Base-by-base conservation (phyloP, 2,797 vertebrate species). In the Acanthopagrus latus region DNA sequence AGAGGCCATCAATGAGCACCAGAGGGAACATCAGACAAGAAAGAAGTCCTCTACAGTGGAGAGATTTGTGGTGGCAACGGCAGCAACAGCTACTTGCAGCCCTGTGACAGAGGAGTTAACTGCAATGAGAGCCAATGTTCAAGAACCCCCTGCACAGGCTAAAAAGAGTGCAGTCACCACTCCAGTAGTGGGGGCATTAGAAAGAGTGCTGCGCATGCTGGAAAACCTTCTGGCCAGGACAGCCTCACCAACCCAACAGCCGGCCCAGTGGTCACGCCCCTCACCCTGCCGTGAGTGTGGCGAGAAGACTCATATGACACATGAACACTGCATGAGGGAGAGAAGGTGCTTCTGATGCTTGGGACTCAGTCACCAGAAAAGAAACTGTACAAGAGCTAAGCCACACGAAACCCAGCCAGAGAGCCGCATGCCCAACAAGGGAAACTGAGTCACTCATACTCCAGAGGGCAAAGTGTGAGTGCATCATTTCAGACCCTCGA, bases 361-460 rank as follows among this genome's bases (percentile, higher is more conserved):
- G 10, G 52, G 25, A 13, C 21, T 10, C 3, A 52, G 52, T 4
- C 52, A 54, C 21, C 52, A 54, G 44, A 16, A 6, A 13, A 54
- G 21, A 54, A 52, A 54, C 52, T 54, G 9, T 11, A 54, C 21
- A 21, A 54, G 10, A 54, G 9, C 52, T 11, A 25, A 10, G 3
- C 52, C 1, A 51, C 50, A 9, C 6, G 11, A 51, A 20, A n/a
- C 21, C 8, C n/a, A 25, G 21, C 20, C 21, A 54, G 52, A 25
- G 10, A 54, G 2, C 10, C 21, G 4, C 9, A 14, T 52, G 5
- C 52, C 52, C 7, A 17, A 46, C 14, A 9, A 54, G 52, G 52
- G 52, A 54, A 54, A 54, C 52, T 54, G 11, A 54, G 21, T 54
- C 52, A 54, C 52, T 54, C 52, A 23, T n/a, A 25, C 52, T 54